A percentile compares a stretch with the other conserved stretches of the same genome.
Conservation (phyloP, 2,888 invertebrate species). For the Hydriomena furcata region DNA sequence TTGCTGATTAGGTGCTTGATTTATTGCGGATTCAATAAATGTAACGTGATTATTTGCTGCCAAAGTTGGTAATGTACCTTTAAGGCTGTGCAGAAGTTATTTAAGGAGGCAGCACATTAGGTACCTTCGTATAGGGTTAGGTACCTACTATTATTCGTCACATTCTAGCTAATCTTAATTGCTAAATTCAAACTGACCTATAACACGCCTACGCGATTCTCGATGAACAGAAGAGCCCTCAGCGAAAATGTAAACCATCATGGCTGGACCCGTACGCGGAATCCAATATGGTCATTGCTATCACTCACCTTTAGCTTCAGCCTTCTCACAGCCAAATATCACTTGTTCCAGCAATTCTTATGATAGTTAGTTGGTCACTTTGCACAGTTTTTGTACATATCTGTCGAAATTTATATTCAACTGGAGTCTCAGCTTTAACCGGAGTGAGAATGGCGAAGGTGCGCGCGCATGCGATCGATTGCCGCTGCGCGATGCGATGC, state of each 20-base stretch:
- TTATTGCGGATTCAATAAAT: too few species aligned
- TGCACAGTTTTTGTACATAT: constrained; percentile 75
- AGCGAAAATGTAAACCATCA: constrained; percentile 37
- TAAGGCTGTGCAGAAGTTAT: not conserved
- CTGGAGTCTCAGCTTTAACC: constrained; percentile 62
- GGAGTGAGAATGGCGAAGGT: constrained; percentile 67
- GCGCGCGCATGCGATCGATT: constrained; percentile 81
- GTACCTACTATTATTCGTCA: not conserved
- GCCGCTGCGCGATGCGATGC: constrained; percentile 71
- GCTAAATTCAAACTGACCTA: constrained; percentile 23
- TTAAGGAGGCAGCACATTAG: not conserved
- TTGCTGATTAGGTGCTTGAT: too few species aligned
- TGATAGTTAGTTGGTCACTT: constrained; percentile 58
- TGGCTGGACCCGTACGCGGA: constrained; percentile 30
- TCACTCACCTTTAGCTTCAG: constrained; percentile 55
- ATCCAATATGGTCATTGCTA: constrained; percentile 12
- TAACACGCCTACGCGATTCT: constrained; percentile 31
- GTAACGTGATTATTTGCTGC: too few species aligned
- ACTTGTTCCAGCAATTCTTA: constrained; percentile 46
- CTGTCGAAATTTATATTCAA: constrained; percentile 71
- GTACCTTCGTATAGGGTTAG: too few species aligned
- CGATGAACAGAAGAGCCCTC: constrained; percentile 26
- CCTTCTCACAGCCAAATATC: constrained; percentile 37
- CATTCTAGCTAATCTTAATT: not conserved
- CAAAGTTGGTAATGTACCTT: too few species aligned